Percentiles rank a stretch among this genome's conserved stretches.
phyloP scores from a whole-genome alignment of 2,113 vertebrate genomes.

The Chelonoidis abingdonii region DNA sequence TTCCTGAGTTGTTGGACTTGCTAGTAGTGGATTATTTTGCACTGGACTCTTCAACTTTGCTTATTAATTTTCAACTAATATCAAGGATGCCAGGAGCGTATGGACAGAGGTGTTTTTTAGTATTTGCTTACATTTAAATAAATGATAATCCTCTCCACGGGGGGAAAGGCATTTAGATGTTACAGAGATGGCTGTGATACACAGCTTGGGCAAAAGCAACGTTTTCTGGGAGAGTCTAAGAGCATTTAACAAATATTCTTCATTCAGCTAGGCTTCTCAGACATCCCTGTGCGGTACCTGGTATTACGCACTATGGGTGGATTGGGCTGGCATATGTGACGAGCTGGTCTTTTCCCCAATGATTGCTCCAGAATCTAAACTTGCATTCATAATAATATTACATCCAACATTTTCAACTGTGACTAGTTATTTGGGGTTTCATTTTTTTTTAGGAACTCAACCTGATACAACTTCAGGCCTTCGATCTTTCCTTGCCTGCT shows the following conservation, averaged over 20 bases:
- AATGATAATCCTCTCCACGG: not conserved
- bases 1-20: not conserved
- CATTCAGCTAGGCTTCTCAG: not conserved
- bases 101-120: not conserved
- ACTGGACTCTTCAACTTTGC: not conserved
- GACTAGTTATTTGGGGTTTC: not conserved
- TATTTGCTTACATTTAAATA: not conserved
- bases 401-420: not conserved
- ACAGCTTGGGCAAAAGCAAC: not conserved
- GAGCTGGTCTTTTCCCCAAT: not conserved
- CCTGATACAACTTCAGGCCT: not conserved
- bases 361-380: not conserved
- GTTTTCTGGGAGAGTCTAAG: not conserved
- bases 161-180: not conserved
- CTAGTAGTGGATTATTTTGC: not conserved
- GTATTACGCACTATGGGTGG: not conserved
- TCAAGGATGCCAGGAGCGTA: not conserved
- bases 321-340: not conserved
- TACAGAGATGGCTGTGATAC: not conserved
- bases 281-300: not conserved
- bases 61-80: not conserved
- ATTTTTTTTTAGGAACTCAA: not conserved
- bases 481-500: constrained; percentile 41
- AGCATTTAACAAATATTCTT: not conserved
- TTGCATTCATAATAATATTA: not conserved